Evolutionary conservation across 2,797 vertebrate species (phyloP).

Genomic region (Poeciliopsis turneri): DNA sequence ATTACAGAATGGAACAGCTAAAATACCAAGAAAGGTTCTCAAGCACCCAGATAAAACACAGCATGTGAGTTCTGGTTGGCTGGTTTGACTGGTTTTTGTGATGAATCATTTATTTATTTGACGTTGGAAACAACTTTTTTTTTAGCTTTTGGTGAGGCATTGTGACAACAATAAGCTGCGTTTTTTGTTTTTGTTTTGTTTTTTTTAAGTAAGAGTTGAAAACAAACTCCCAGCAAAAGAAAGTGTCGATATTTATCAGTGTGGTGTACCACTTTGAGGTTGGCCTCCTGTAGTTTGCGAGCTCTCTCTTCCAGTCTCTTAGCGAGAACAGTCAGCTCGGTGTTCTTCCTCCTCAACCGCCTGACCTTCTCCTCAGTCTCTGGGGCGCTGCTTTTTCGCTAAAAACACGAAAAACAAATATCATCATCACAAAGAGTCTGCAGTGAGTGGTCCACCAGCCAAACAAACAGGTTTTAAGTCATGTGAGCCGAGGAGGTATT

Average conservation of each 20-base stretch:
- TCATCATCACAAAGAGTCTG: conserved; percentile 39
- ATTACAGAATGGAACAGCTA: too few species aligned
- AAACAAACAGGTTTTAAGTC: conserved; percentile 22
- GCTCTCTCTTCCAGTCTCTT: conserved; percentile 97
- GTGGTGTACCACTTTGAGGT: conserved; percentile 90
- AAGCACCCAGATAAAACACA: background rate
- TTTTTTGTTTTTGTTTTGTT: background rate
- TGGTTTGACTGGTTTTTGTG: conserved; percentile 1
- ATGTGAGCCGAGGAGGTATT: background rate
- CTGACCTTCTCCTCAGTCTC: conserved; percentile 98
- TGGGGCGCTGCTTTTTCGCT: conserved; percentile 94
- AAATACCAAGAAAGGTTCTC: background rate
- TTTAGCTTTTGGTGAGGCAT: conserved; percentile 28
- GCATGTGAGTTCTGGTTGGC: background rate
- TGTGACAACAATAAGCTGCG: background rate
- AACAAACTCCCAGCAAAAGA: background rate
- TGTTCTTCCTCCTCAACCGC: conserved; percentile 94
- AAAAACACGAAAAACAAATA: conserved; percentile 47
- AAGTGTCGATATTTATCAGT: conserved; percentile 8
- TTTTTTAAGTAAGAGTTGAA: conserved; percentile 15
- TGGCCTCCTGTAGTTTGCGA: conserved; percentile 95
- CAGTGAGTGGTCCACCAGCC: conserved; percentile 17
- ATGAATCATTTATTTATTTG: conserved; percentile 31
- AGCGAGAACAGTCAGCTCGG: conserved; percentile 93
- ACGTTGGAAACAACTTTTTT: background rate